Base-by-base conservation (phyloP, 1,140 invertebrate genomes). In the Listronotus bonariensis region DNA sequence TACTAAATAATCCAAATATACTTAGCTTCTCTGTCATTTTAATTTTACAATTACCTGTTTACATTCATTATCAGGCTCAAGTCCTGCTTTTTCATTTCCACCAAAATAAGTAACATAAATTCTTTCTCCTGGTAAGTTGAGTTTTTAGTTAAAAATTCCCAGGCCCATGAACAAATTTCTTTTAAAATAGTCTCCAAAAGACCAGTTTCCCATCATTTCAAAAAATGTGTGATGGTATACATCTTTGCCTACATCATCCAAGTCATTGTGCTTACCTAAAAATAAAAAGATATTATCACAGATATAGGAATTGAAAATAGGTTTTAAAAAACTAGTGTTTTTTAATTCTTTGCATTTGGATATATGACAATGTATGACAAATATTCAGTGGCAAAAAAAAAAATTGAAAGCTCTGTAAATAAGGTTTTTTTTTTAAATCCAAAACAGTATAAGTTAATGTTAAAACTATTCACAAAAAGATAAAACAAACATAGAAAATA, bases 151-250 rank as follows among this genome's bases (percentile, higher is more conserved):
- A 99, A 83, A 66, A 98, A 88, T 78, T 99, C 92, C 97, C 97
- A 99, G 48, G 97, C 94, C 96, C 96, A 99, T 0, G 86, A 72
- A 82, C 96, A 98, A 64, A 97, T 91, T 83, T 99, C 97, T 82
- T 92, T 99, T 99, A 80, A 99, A 99, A 80, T 99, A 99, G 81
- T 99, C 97, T 32, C 97, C 97, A 85, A 99, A 99, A 6, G 97
- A 99, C 98, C 98, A 99, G 78, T 99, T 99, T 17, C 98, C 98
- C 83, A 99, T 86, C 97, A 99, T 99, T 84, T 99, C 98, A 84
- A 99, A 99, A 80, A 99, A 99, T 1, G 98, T 99, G 76, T 99
- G 98, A 86, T 99, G 98, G 75, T 99, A 99, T 1, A 98, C 95
- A 86, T 99, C 98, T 84, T 99, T 99, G 20, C 98, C 98, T 40